These are phyloP conservation scores for Ctenosaura bakeri DNA, from an alignment of 2,797 vertebrate genomes.

Conservation along the genomic window DNA sequence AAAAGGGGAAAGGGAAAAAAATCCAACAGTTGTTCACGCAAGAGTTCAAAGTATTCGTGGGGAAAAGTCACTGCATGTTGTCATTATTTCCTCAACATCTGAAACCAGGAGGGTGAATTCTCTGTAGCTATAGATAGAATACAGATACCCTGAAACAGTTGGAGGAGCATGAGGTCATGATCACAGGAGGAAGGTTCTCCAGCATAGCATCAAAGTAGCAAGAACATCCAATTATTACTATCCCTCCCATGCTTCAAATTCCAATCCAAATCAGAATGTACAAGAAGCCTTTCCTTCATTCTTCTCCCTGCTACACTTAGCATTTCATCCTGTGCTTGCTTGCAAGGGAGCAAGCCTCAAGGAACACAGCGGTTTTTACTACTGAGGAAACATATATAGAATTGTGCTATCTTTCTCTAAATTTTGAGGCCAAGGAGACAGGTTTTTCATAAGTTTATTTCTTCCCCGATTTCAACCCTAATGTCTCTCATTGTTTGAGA, in stretches of 20 bases:
- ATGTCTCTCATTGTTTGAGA: conserved; percentile 20
- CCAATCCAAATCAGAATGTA: background rate
- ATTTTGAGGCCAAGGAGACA: background rate
- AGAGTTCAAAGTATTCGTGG: conserved; percentile 40
- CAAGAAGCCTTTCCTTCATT: conserved; percentile 14
- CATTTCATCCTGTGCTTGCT: background rate
- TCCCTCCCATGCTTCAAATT: conserved; percentile 2
- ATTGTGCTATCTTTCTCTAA: background rate
- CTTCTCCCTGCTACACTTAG: background rate
- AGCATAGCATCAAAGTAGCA: conserved; percentile 36
- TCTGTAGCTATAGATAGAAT: conserved; percentile 47
- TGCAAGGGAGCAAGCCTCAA: background rate
- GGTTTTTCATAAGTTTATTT: background rate
- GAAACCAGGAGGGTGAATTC: conserved; percentile 50
- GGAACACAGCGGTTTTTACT: background rate
- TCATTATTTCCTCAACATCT: conserved; percentile 48
- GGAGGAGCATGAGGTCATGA: conserved; percentile 32
- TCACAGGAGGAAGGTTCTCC: conserved; percentile 46
- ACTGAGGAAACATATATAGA: background rate
- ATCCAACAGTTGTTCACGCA: conserved; percentile 49
- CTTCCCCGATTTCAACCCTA: background rate
- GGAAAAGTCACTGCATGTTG: conserved; percentile 54
- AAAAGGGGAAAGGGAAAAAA: conserved; percentile 42
- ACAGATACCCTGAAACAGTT: conserved; percentile 40
- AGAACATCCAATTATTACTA: conserved; percentile 53